A percentile compares a stretch with the other conserved stretches of the same genome.
These are phyloP conservation scores for Phyllostomus hastatus DNA, from an alignment of 2,113 vertebrate species.

Conservation along the genomic window DNA sequence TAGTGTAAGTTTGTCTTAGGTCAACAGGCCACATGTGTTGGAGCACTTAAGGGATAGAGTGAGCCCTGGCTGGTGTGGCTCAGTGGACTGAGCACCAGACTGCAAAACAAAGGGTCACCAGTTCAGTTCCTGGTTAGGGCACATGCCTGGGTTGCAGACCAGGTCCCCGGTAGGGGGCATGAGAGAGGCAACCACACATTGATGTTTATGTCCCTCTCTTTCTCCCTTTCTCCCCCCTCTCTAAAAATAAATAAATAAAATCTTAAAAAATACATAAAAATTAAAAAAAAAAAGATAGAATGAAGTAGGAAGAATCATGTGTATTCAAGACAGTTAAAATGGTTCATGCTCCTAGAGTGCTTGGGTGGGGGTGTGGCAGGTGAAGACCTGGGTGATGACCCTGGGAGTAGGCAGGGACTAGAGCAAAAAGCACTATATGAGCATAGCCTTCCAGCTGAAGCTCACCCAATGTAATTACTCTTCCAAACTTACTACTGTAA, in stretches of 20 bases:
- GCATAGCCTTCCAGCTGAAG: neutral
- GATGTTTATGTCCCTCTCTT: too few relatives aligned
- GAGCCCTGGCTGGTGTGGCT: too few relatives aligned
- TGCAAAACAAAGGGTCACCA: too few relatives aligned
- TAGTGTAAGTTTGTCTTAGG: neutral
- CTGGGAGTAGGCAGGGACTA: accelerated
- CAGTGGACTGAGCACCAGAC: too few relatives aligned
- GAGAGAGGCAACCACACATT: too few relatives aligned
- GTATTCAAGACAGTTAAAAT: neutral
- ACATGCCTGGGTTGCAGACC: too few relatives aligned
- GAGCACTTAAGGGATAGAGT: neutral
- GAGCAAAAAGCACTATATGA: neutral
- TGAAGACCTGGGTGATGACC: neutral
- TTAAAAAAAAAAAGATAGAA: neutral
- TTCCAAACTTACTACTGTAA: neutral
- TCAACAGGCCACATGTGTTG: neutral
- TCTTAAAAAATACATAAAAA: too few relatives aligned
- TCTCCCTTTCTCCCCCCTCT: too few relatives aligned
- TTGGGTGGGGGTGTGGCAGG: accelerated
- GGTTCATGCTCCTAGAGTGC: neutral
- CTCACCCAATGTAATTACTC: neutral
- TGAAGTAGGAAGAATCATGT: neutral
- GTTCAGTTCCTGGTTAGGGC: too few relatives aligned
- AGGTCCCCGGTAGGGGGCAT: too few relatives aligned
- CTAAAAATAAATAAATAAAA: too few relatives aligned